Evolutionary conservation across 1,140 invertebrate species (phyloP), one percentile per base, ranked within the genome.

Genomic region (Sweltsa coloradensis): DNA sequence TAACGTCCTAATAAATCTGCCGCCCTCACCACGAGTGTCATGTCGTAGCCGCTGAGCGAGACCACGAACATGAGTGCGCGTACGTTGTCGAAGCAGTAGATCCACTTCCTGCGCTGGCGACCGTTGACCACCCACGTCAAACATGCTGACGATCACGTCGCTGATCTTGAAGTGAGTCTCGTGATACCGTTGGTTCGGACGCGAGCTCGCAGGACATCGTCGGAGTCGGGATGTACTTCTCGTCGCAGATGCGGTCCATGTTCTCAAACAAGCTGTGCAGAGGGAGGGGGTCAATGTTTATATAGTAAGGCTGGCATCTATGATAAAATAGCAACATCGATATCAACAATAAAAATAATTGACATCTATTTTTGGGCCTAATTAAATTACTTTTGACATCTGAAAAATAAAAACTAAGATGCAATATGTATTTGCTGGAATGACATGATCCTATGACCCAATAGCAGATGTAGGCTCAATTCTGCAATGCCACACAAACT

Each of bases 41-140:
- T 77, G 57, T 79, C 76, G 58, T 79, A 81, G 26, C 74, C 75
- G 62, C 77, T 80, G 5, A 81, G 61, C 4, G 78, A 74, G 13
- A 76, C 75, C 34, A 81, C 77, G 66, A 77, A 81, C 25, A 81
- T 53, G 9, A 81, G 68, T 21, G 76, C 75, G 56, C 69, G 66
- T 3, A 79, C 78, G 62, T 80, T 75, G 61, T 79, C 77, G 62
- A 80, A 81, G 61, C 76, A 79, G 57, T 82, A 80, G 50, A 82
- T 85, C 82, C 82, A 85, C 55, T 84, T 85, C 52, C 79, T 70
- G 37, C 83, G 59, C 62, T 85, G 81, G 5, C n/a, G 80, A 81
- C 55, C 76, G 57, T 61, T 86, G 83, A 16, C 83, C 83, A 25
- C 76, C 76, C 19, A 78, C 75, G 60, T 78, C 76, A 55, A 76